A percentile compares a stretch with the other conserved stretches of the same genome.
phyloP scores from a whole-genome alignment of 1,140 invertebrate species.

The Aporrectodea caliginosa region DNA sequence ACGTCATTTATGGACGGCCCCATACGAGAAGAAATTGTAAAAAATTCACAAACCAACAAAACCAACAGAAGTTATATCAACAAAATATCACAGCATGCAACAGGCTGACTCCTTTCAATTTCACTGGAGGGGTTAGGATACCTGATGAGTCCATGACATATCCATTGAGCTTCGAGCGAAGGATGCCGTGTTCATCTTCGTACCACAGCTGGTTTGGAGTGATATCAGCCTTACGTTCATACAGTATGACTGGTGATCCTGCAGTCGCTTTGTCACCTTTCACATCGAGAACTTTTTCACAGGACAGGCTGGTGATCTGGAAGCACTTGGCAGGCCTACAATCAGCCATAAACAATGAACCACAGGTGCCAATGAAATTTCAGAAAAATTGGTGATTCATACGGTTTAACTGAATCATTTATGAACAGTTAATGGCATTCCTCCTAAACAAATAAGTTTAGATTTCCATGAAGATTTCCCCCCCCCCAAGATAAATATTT shows the following conservation, averaged over 20 bases:
- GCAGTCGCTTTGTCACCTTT: conserved; percentile 16
- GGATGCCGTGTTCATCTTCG: conserved; percentile 27
- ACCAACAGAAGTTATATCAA: not conserved
- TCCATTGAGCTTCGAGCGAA: conserved; percentile 31
- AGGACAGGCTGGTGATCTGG: conserved; percentile 11
- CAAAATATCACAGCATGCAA: no score
- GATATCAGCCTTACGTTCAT: not conserved
- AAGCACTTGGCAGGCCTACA: conserved; percentile 17
- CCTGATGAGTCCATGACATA: conserved; percentile 27
- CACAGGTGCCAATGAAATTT: no score
- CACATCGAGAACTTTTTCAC: conserved; percentile 17
- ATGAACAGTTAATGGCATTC: no score
- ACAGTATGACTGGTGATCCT: conserved; percentile 21
- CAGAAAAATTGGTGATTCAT: no score
- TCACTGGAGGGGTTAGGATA: no score
- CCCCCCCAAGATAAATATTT: no score
- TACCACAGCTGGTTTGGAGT: conserved; percentile 33
- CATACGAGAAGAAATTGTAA: not conserved
- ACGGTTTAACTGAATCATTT: no score
- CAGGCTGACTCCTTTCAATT: no score
- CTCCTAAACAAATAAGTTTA: no score
- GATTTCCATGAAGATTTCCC: no score
- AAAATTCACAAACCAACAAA: not conserved
- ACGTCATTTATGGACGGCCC: not conserved
- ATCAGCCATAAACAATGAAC: no score